These are phyloP conservation scores for Pogonophryne albipinna DNA, from an alignment of 2,797 vertebrate genomes.

Conservation along the genomic window DNA sequence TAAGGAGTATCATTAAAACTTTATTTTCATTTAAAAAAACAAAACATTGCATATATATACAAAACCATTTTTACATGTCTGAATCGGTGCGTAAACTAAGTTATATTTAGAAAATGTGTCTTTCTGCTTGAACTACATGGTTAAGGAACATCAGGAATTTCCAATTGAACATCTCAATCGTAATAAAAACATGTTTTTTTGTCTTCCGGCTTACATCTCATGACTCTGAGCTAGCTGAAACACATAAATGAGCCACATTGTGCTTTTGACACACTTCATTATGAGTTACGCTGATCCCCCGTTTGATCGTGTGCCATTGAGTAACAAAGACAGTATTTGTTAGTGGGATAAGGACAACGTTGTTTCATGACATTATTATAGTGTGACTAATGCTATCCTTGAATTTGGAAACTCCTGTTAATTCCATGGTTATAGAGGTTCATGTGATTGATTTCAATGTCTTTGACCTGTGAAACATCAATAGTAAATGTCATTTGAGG, in stretches of 20 bases:
- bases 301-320: neutral
- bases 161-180: neutral
- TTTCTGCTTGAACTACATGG: neutral
- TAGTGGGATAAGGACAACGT: neutral
- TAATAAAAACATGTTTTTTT: neutral
- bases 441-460: no score
- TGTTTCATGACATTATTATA: neutral
- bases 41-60: conserved; percentile 14
- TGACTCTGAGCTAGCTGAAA: neutral
- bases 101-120: neutral
- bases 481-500: neutral
- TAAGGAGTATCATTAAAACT: neutral
- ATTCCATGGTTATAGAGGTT: no score
- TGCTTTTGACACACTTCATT: neutral
- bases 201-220: neutral
- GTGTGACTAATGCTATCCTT: neutral
- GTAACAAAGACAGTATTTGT: neutral
- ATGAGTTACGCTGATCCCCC: neutral
- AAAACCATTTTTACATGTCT: conserved; percentile 7
- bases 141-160: neutral
- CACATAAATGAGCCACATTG: neutral
- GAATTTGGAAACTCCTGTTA: neutral
- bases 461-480: neutral
- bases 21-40: conserved; percentile 1
- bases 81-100: neutral